Base-by-base conservation (phyloP, 2,113 vertebrate species). In the Indicator maculatus region DNA sequence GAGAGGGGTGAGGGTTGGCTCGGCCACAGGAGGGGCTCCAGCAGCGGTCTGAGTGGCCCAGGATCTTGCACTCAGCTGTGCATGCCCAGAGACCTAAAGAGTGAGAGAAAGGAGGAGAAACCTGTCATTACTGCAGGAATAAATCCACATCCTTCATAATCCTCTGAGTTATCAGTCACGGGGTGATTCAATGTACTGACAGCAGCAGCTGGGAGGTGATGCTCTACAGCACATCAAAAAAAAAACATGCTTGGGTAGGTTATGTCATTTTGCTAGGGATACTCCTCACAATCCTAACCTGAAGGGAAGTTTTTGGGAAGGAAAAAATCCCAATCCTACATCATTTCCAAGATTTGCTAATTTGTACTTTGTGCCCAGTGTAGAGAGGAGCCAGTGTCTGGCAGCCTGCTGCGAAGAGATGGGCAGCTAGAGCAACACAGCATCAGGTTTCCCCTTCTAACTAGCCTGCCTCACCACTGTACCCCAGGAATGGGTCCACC, bases 31-130 rank as follows among this genome's bases (percentile, higher is more conserved):
- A 99, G 2, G 99, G 99, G 93, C 99, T 99, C 99, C 99, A 99
- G 97, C 99, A 99, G 81, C 99, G 98, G 95, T 99, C 99, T 0
- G 99, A 99, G 95, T 99, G 99, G 47, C 99, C 99, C 89, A 99
- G 96, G 92, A 99, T 98, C 97, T 99, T 99, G 97, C 99, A 99
- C 94, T 99, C 99, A 0, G 98, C 99, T 0, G 99, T 99, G 86
- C 99, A 99, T 2, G 99, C 99, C 99, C 99, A 99, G 67, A 99
- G 97, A 97, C 98, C 99, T 99, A 58, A 67, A 56, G 26, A 16
- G 12, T 78, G 27, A 76, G 55, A 47, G 66, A 69, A 17, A 27
- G 67, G 61, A 88, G 41, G 11, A 90, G 33, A 97, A 71, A 71
- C 8, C 38, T 52, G 31, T 82, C 1, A 0, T 93, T 88, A 82